Evolutionary conservation across 2,888 invertebrate species (phyloP).

Genomic region (Pogonocherus hispidulus): DNA sequence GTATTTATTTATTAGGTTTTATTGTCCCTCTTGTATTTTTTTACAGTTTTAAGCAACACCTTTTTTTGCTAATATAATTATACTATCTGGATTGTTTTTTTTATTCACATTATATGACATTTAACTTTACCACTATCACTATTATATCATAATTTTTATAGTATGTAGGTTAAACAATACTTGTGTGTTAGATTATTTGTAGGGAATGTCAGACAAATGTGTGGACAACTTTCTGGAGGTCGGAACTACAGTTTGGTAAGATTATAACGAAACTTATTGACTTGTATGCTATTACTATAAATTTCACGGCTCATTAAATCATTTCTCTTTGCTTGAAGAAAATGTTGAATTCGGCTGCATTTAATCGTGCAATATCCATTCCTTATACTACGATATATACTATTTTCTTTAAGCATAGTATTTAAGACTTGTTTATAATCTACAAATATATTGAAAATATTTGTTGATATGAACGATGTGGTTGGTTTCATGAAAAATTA

Average conservation of each 20-base stretch:
- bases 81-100: slow-evolving; percentile 43
- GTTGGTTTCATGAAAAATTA: too few relatives aligned
- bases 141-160: slow-evolving; percentile 46
- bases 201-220: slow-evolving; percentile 48
- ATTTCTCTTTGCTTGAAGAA: slow-evolving; percentile 39
- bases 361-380: slow-evolving; percentile 15
- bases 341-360: slow-evolving; percentile 10
- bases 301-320: slow-evolving; percentile 28
- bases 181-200: slow-evolving; percentile 54
- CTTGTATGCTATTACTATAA: slow-evolving; percentile 41
- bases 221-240: slow-evolving; percentile 42
- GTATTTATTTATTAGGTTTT: slow-evolving; percentile 43
- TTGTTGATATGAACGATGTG: slow-evolving; percentile 39
- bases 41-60: slow-evolving; percentile 15
- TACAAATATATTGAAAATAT: slow-evolving; percentile 7
- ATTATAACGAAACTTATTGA: slow-evolving; percentile 34
- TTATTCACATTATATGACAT: slow-evolving; percentile 36
- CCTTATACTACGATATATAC: slow-evolving; percentile 11
- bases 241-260: slow-evolving; percentile 50
- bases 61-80: slow-evolving; percentile 32
- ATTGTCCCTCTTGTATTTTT: slow-evolving; percentile 31
- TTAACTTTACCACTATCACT: slow-evolving; percentile 43
- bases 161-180: slow-evolving; percentile 46
- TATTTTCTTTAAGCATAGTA: slow-evolving; percentile 28
- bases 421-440: slow-evolving; percentile 43